A percentile compares a stretch with the other conserved stretches of the same genome.
Evolutionary conservation across 1,140 invertebrate species (phyloP).

Genomic region (Amyelois transitella): DNA sequence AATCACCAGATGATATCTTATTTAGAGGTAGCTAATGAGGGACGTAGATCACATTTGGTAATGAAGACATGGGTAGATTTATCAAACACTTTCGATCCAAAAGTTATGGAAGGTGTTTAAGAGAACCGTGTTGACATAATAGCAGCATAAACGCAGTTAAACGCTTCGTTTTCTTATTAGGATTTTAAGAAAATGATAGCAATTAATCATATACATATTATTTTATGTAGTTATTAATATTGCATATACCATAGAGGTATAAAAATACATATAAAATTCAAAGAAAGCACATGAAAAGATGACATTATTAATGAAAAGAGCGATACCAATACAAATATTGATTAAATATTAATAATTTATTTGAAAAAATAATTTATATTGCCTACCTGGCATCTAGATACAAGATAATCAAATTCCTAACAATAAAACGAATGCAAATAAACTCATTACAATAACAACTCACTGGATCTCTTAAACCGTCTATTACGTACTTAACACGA

Average conservation of each 20-base stretch:
- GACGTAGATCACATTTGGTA: slow-evolving; percentile 64
- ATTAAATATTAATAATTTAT: too few relatives aligned
- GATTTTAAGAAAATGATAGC: background rate
- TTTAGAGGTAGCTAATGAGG: slow-evolving; percentile 66
- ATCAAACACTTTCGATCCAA: slow-evolving; percentile 66
- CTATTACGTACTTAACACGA: background rate
- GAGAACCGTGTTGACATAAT: slow-evolving; percentile 70
- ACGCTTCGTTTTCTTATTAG: slow-evolving; percentile 48
- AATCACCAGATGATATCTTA: slow-evolving; percentile 63
- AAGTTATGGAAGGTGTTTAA: slow-evolving; percentile 64
- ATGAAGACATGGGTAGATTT: slow-evolving; percentile 61
- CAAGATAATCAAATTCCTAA: background rate
- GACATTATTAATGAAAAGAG: too few relatives aligned
- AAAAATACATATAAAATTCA: too few relatives aligned
- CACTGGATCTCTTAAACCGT: background rate
- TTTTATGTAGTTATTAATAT: background rate
- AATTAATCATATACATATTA: background rate
- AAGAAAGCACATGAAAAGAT: too few relatives aligned
- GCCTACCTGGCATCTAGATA: background rate
- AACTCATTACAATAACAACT: background rate
- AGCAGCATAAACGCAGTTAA: slow-evolving; percentile 56
- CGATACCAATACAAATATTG: too few relatives aligned
- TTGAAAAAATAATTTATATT: too few relatives aligned
- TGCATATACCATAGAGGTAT: too few relatives aligned
- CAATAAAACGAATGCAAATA: background rate